Evolutionary conservation across 2,797 vertebrate genomes (phyloP), one percentile per base, ranked within the genome.

Genomic region (Tokudaia muenninki): DNA sequence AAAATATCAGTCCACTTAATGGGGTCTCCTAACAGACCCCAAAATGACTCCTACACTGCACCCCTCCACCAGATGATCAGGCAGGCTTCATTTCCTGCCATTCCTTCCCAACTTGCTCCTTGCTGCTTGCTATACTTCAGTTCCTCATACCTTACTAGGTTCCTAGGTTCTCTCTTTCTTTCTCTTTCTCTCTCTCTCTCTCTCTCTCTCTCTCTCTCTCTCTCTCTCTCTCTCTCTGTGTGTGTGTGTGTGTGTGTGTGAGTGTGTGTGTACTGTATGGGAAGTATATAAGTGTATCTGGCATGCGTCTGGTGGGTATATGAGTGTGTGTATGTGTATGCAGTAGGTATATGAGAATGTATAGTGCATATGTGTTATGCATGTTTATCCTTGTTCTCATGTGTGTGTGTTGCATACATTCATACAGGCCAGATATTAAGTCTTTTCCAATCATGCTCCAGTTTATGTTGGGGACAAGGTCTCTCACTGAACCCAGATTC

Each of bases 1-100:
- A 95, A 74, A 55, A 80, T 83, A 95, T 31, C 50, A 92, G 59
- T 80, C 34, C 29, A 91, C 61, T 87, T 80, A 47, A 44, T 87
- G 31, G 83, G 77, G 26, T 87, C 41, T 61, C 61, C 52, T 87
- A 75, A 57, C 78, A 92, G 44, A 63, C 31, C 22, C 44, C 19
- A 61, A 82, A 86, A 44, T 92, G 65, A 80, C 31, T 44, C 41
- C 63, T 61, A 50, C 24, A 44, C 52, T 7, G 3, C 10, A 17
- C 37, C 78, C 21, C 61, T 41, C 21, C 31, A 52, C 47, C 75
- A 50, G 26, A 37, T 67, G 47, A 61, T 74, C 59, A 55, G 7
- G 17, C 74, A 55, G 63, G 31, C n/a, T 57, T 87, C 26, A 72
- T 80, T 91, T 83, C 8, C 41, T 63, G 34, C 57, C 2, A 34